Evolutionary conservation across 1,140 invertebrate species (phyloP).

Genomic region (Octopus sinensis): DNA sequence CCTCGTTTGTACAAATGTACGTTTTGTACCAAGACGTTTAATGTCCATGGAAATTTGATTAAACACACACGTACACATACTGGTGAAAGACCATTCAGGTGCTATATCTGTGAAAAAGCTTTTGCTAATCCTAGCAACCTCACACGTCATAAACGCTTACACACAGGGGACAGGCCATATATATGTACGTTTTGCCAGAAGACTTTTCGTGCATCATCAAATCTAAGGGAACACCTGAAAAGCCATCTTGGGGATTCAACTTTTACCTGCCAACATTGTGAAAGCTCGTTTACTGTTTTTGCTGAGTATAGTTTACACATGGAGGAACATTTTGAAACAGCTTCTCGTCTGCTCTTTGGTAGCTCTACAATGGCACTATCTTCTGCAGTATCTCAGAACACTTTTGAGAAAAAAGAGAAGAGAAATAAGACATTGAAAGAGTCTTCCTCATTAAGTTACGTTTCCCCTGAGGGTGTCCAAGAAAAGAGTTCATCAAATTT

Average conservation of each 20-base stretch:
- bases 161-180: slow-evolving; percentile 76
- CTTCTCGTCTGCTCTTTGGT: background rate
- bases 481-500: background rate
- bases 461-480: background rate
- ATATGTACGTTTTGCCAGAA: slow-evolving; percentile 30
- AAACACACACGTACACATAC: slow-evolving; percentile 36
- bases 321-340: background rate
- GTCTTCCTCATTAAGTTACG: background rate
- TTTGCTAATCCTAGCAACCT: slow-evolving; percentile 57
- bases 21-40: slow-evolving; percentile 32
- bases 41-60: slow-evolving; percentile 25
- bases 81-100: slow-evolving; percentile 34
- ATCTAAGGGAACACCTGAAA: slow-evolving; percentile 31
- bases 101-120: slow-evolving; percentile 28
- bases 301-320: background rate
- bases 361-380: background rate
- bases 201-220: slow-evolving; percentile 56
- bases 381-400: background rate
- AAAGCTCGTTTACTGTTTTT: background rate
- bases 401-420: background rate
- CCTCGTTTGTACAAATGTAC: slow-evolving; percentile 26
- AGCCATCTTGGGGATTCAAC: slow-evolving; percentile 58
- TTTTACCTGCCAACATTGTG: background rate
- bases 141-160: slow-evolving; percentile 57
- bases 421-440: background rate